A percentile compares a stretch with the other conserved stretches of the same genome.
Conservation (phyloP, 2,797 vertebrate genomes). For the Steatocranus sp. region DNA sequence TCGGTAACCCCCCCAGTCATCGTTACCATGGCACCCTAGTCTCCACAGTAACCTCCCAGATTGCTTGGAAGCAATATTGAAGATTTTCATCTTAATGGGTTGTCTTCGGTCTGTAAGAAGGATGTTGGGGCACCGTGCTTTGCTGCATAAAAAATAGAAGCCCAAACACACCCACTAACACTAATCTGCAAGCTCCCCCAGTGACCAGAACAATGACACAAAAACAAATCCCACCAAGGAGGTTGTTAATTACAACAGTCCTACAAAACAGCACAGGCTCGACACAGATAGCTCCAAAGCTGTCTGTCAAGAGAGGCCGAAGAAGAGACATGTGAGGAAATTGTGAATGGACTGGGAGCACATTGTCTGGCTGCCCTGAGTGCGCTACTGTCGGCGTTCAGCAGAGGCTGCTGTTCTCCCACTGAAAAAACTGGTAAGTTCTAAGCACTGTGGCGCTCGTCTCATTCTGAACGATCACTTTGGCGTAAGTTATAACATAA, state of each 20-base stretch:
- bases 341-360: constrained; percentile 60
- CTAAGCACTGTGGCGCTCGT: not conserved
- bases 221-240: not conserved
- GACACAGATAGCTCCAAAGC: not conserved
- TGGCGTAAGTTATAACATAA: not conserved
- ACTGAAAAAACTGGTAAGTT: constrained; percentile 49
- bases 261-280: not conserved
- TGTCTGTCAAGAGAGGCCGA: not conserved
- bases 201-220: not conserved
- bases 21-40: constrained; percentile 93
- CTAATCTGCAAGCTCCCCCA: not conserved
- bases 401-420: constrained; percentile 56
- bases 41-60: constrained; percentile 88
- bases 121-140: not conserved
- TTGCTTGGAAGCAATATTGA: constrained; percentile 77
- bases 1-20: constrained; percentile 83
- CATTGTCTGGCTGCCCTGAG: constrained; percentile 15
- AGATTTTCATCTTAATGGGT: constrained; percentile 42
- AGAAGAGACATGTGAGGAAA: constrained; percentile 41
- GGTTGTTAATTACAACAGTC: not conserved
- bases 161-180: not conserved
- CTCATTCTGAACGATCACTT: not conserved
- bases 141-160: constrained; percentile 13
- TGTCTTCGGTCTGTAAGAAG: constrained; percentile 10
- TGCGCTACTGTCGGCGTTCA: constrained; percentile 32